Base-by-base conservation (phyloP, 2,113 vertebrate genomes). In the Zosterops lateralis region DNA sequence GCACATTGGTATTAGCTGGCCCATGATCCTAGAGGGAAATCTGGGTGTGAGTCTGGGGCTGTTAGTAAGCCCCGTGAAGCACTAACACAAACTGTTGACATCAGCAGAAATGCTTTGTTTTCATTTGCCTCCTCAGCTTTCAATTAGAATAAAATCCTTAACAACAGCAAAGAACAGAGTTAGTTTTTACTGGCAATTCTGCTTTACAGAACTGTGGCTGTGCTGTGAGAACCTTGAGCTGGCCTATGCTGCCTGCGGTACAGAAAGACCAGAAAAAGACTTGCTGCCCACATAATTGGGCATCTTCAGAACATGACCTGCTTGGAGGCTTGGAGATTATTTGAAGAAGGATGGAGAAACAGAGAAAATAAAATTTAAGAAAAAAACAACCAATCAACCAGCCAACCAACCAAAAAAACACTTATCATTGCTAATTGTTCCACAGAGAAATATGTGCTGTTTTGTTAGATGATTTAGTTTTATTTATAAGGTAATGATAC, bases 11-110 rank as follows among this genome's bases (percentile, higher is more conserved):
- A 21, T 32, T 21, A 20, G 4, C 20, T 86, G 53, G 18, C 20
- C 28, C 4, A 1, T 48, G 47, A 12, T 86, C 14, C 38, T 67
- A 25, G 19, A 44, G 22, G 17, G 42, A 54, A 31, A 2, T 32
- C 57, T 0, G 3, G 34, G 13, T 17, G 51, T 45, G 32, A 61
- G 26, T 21, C 6, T 48, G 47, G 9, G 34, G 14, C 38, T 76
- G 15, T 68, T 67, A 16, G 10, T 53, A 0, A n/a, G 31, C 17
- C 53, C 19, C 26, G 22, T 36, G 40, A 61, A 79, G 42, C 0
- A 0, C 60, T 73, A 38, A 17, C 38, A 17, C 0, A 2, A 32
- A 5, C 26, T 26, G 1, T 4, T 70, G 45, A 45, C 26, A 45
- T 29, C 53, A 56, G 38, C 28, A 81, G 64, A 87, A 93, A 72